Conservation (phyloP, 2,113 vertebrate species). For the Mesembrinibis cayennensis region DNA sequence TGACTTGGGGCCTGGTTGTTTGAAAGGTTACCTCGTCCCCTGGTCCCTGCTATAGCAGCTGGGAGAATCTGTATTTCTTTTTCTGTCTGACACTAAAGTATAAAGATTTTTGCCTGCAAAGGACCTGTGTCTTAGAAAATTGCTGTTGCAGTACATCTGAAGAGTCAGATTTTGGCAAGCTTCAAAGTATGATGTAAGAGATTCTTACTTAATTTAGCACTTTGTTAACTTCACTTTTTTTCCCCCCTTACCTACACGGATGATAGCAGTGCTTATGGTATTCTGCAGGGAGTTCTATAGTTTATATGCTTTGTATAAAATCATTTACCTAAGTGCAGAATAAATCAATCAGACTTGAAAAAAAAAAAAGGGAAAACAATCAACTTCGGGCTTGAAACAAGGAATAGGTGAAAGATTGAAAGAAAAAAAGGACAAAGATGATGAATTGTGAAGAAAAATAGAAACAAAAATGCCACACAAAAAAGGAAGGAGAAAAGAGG, state of each 20-base stretch:
- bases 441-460: background rate
- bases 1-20: background rate
- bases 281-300: background rate
- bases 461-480: background rate
- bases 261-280: background rate
- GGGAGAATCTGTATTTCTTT: background rate
- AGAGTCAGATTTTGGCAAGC: conserved; percentile 49
- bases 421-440: background rate
- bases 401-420: background rate
- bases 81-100: background rate
- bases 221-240: background rate
- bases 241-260: background rate
- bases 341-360: background rate
- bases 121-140: background rate
- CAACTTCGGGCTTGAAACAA: background rate
- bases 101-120: conserved; percentile 12
- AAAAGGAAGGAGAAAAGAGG: background rate
- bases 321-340: background rate
- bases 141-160: conserved; percentile 11
- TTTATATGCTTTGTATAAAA: background rate
- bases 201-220: conserved; percentile 58
- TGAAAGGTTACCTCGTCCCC: background rate
- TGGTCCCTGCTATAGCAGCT: background rate
- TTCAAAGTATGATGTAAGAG: conserved; percentile 39
- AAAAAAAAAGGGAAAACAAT: background rate